phyloP scores from a whole-genome alignment of 2,888 invertebrate genomes.

The Nephrocerus scutellatus region DNA sequence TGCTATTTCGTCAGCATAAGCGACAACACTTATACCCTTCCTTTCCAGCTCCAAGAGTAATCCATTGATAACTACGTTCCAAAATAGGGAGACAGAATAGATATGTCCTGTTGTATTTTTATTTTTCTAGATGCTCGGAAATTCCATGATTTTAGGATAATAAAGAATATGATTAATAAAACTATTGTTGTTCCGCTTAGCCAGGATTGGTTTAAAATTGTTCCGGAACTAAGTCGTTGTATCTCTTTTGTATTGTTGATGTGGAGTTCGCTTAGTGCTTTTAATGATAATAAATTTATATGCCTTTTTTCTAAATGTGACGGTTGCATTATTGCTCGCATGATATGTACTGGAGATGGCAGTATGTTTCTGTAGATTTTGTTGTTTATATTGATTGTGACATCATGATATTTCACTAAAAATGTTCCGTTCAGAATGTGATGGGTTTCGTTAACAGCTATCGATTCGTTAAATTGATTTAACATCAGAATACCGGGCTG shows the following conservation, averaged over 20 bases:
- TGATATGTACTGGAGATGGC: too few species aligned
- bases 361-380: constrained; percentile 2
- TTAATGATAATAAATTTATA: background rate
- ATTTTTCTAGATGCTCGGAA: too few species aligned
- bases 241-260: constrained; percentile 1
- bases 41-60: too few species aligned
- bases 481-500: too few species aligned
- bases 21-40: too few species aligned
- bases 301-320: background rate
- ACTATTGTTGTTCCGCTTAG: constrained; percentile 1
- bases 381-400: background rate
- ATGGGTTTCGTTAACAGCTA: background rate
- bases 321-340: too few species aligned
- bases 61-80: too few species aligned
- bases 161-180: background rate
- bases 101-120: too few species aligned
- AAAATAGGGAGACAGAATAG: too few species aligned
- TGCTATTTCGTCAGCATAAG: too few species aligned
- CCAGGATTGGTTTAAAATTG: background rate
- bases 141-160: too few species aligned
- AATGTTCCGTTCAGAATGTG: constrained; percentile 1
- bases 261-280: constrained; percentile 3
- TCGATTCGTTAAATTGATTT: too few species aligned
- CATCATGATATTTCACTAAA: constrained; percentile 1
- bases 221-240: constrained; percentile 2